Conservation (phyloP, 1,140 invertebrate genomes). For the Matsumurasca onukii region DNA sequence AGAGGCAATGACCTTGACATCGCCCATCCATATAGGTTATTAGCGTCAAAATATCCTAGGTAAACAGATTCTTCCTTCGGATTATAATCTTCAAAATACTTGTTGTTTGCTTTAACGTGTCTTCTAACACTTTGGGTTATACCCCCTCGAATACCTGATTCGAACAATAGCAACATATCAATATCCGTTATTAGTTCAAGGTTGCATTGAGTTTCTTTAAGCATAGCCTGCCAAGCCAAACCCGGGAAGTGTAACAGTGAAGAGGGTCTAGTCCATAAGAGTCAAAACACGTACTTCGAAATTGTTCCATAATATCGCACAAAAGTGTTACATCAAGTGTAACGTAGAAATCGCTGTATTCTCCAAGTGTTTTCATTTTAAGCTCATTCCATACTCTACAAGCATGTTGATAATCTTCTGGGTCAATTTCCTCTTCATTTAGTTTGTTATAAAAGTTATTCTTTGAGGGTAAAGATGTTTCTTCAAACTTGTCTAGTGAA, state of each 20-base stretch:
- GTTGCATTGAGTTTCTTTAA: background rate
- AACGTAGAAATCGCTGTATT: too few species aligned
- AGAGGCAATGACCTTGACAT: slow-evolving; percentile 9
- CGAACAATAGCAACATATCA: background rate
- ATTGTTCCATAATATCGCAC: too few species aligned
- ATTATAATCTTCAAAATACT: background rate
- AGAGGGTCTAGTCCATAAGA: background rate
- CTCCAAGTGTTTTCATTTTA: too few species aligned
- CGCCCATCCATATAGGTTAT: slow-evolving; percentile 33
- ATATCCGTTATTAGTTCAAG: background rate
- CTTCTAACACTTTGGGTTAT: background rate
- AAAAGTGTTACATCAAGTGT: background rate
- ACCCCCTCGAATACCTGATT: background rate
- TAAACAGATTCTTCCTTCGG: slow-evolving; percentile 30
- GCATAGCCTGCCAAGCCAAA: background rate
- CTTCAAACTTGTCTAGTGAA: background rate
- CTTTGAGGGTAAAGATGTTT: background rate
- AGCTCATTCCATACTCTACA: too few species aligned
- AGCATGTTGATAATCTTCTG: too few species aligned
- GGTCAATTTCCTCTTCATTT: background rate
- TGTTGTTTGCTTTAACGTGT: background rate
- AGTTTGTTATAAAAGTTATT: background rate
- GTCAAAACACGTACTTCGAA: background rate
- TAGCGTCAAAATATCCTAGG: slow-evolving; percentile 42
- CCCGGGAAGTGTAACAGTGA: background rate